Evolutionary conservation across 1,140 invertebrate species (phyloP).

Genomic region (Metopolophium dirhodum): DNA sequence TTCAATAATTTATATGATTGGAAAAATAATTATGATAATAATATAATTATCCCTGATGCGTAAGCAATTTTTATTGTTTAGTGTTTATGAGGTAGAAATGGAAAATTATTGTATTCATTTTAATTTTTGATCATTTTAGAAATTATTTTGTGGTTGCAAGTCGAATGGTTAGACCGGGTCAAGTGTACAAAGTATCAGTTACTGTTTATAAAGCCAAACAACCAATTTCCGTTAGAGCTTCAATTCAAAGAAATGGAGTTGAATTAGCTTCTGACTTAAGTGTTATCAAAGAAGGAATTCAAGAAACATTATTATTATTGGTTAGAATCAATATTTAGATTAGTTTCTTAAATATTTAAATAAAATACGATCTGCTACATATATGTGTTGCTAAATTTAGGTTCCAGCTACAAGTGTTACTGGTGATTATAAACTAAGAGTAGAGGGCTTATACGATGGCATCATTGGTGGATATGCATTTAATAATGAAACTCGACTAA

Average conservation of each 20-base stretch:
- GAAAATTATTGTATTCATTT: neutral
- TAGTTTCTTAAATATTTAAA: conserved; percentile 45
- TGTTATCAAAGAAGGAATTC: conserved; percentile 76
- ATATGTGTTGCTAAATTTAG: conserved; percentile 62
- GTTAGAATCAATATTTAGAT: conserved; percentile 66
- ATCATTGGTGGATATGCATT: conserved; percentile 85
- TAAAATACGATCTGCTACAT: neutral
- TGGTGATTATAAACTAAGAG: conserved; percentile 83
- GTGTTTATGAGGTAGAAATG: neutral
- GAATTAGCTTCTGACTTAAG: conserved; percentile 80
- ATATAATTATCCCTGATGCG: conserved; percentile 51
- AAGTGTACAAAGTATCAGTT: conserved; percentile 83
- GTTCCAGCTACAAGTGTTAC: conserved; percentile 81
- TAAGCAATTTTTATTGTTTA: conserved; percentile 26
- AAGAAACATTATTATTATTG: conserved; percentile 79
- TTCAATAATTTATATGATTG: conserved; percentile 43
- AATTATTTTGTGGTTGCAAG: conserved; percentile 89
- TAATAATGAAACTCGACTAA: conserved; percentile 79
- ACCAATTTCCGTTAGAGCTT: conserved; percentile 80
- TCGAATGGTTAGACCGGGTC: conserved; percentile 82
- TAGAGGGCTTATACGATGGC: conserved; percentile 87
- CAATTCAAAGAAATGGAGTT: conserved; percentile 85
- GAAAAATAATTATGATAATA: conserved; percentile 53
- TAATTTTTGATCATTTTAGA: conserved; percentile 64
- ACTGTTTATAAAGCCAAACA: conserved; percentile 76